These are phyloP conservation scores for Rhorus exstirpatorius DNA, from an alignment of 2,888 invertebrate species.

Conservation along the genomic window DNA sequence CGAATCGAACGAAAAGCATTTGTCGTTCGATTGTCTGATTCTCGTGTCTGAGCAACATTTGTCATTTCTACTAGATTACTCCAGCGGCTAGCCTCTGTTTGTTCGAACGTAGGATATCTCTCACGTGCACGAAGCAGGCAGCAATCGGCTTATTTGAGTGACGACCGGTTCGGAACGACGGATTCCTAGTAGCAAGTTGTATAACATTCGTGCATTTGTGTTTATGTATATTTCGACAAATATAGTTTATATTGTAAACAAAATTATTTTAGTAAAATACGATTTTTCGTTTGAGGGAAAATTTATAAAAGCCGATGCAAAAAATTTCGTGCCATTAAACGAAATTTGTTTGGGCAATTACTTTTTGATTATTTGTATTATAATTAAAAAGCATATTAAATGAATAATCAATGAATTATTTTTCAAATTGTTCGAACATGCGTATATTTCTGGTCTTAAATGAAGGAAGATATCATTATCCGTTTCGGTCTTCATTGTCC, in stretches of 20 bases:
- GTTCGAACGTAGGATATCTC: conserved; percentile 32
- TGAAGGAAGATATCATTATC: too few species aligned
- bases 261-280: too few species aligned
- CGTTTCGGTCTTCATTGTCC: too few species aligned
- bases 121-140: conserved; percentile 48
- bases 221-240: not conserved
- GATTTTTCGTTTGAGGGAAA: not conserved
- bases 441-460: too few species aligned
- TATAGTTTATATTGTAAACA: too few species aligned
- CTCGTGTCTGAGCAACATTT: conserved; percentile 8
- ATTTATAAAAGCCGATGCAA: conserved; percentile 9
- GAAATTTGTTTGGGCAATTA: too few species aligned
- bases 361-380: too few species aligned
- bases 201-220: not conserved
- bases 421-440: too few species aligned
- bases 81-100: not conserved
- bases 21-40: not conserved
- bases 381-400: too few species aligned
- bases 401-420: too few species aligned
- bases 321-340: too few species aligned
- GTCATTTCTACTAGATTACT: conserved; percentile 33
- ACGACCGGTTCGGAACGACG: conserved; percentile 18
- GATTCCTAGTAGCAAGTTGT: not conserved
- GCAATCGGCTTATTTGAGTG: conserved; percentile 43
- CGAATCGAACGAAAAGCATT: not conserved